Evolutionary conservation across 2,113 vertebrate species (phyloP).

Genomic region (Engraulis encrasicolus): DNA sequence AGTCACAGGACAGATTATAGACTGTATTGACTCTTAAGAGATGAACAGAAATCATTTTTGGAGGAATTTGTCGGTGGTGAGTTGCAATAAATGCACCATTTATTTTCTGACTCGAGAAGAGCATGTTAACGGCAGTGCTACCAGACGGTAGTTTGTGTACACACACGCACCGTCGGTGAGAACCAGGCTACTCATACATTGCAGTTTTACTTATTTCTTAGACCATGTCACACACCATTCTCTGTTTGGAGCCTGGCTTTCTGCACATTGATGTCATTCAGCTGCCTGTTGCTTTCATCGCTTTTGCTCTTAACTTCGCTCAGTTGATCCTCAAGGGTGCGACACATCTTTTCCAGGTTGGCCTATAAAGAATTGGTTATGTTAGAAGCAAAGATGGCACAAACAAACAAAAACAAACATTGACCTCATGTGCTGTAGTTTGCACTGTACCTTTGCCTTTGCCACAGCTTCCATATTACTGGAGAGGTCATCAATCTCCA

Average conservation of each 20-base stretch:
- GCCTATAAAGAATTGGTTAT: slow-evolving; percentile 56
- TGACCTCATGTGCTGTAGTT: not conserved
- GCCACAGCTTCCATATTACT: slow-evolving; percentile 83
- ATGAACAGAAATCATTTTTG: too few relatives aligned
- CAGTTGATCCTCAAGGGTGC: slow-evolving; percentile 69
- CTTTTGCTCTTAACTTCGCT: slow-evolving; percentile 75
- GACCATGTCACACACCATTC: slow-evolving; percentile 26
- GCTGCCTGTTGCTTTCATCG: slow-evolving; percentile 73
- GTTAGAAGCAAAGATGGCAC: not conserved
- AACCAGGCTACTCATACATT: too few relatives aligned
- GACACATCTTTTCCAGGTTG: slow-evolving; percentile 72
- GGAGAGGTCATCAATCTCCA: slow-evolving; percentile 88
- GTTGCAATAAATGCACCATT: too few relatives aligned
- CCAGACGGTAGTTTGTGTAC: too few relatives aligned
- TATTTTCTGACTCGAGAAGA: too few relatives aligned
- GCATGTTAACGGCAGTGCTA: too few relatives aligned
- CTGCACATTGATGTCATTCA: slow-evolving; percentile 72
- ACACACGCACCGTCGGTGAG: too few relatives aligned
- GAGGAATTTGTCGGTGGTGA: too few relatives aligned
- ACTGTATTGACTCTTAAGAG: too few relatives aligned
- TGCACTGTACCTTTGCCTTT: not conserved
- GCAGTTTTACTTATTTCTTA: too few relatives aligned
- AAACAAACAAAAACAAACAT: not conserved
- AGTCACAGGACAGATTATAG: too few relatives aligned
- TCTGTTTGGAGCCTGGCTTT: slow-evolving; percentile 71